A percentile compares a stretch with the other conserved stretches of the same genome.
These are phyloP conservation scores for Acronicta psi DNA, from an alignment of 2,888 invertebrate species.

Conservation along the genomic window DNA sequence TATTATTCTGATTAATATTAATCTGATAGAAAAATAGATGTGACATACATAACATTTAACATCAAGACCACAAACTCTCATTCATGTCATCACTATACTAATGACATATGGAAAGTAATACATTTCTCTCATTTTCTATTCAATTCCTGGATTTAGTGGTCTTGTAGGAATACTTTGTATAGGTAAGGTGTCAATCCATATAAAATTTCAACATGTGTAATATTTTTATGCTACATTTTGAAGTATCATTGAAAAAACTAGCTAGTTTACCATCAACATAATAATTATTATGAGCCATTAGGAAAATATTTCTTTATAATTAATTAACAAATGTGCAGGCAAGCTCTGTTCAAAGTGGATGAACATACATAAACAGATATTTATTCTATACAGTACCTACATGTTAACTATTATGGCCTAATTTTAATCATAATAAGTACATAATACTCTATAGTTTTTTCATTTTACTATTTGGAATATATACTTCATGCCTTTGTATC, in stretches of 20 bases:
- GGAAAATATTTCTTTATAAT: constrained; percentile 80
- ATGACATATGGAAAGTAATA: constrained; percentile 41
- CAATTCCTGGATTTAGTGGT: constrained; percentile 68
- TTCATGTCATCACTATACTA: constrained; percentile 37
- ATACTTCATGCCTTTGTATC: background rate
- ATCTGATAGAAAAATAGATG: constrained; percentile 84
- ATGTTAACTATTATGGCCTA: constrained; percentile 29
- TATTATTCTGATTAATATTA: constrained; percentile 69
- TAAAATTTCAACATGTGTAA: constrained; percentile 52
- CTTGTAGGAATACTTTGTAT: constrained; percentile 64
- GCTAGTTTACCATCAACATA: constrained; percentile 61
- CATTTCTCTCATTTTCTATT: constrained; percentile 43
- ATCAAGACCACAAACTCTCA: constrained; percentile 68
- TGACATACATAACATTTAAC: constrained; percentile 77
- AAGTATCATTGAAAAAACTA: constrained; percentile 70
- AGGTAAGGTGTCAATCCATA: constrained; percentile 37
- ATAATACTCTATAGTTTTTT: constrained; percentile 5
- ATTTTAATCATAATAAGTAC: constrained; percentile 41
- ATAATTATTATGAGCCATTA: constrained; percentile 70
- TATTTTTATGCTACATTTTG: constrained; percentile 49
- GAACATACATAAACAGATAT: constrained; percentile 26
- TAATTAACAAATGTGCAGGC: constrained; percentile 80
- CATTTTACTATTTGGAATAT: background rate
- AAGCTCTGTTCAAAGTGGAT: constrained; percentile 71
- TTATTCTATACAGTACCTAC: constrained; percentile 26